Evolutionary conservation across 2,888 invertebrate species (phyloP).

Genomic region (Xestia ashworthii): DNA sequence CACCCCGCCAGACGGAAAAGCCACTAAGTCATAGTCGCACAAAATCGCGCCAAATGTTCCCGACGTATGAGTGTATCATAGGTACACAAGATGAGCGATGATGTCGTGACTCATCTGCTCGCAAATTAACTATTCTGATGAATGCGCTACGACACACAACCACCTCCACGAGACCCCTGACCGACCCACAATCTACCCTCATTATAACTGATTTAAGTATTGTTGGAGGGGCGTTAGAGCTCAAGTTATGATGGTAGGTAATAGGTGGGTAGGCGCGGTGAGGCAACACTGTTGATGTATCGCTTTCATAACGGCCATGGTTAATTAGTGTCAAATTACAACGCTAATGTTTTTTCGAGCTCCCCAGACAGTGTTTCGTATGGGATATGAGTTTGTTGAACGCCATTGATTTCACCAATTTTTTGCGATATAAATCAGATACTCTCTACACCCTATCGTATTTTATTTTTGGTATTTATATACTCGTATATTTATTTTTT

Average conservation of each 20-base stretch:
- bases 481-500: too few relatives aligned
- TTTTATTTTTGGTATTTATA: too few relatives aligned
- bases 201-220: slow-evolving; percentile 53
- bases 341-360: slow-evolving; percentile 82
- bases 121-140: slow-evolving; percentile 89
- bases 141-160: slow-evolving; percentile 81
- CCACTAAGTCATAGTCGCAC: slow-evolving; percentile 48
- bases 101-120: slow-evolving; percentile 87
- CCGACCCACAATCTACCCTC: slow-evolving; percentile 50
- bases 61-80: slow-evolving; percentile 79
- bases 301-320: slow-evolving; percentile 85
- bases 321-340: slow-evolving; percentile 88
- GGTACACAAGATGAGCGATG: slow-evolving; percentile 87
- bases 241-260: slow-evolving; percentile 73
- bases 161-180: slow-evolving; percentile 72
- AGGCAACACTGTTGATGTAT: slow-evolving; percentile 85
- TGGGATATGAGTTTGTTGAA: slow-evolving; percentile 43
- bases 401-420: slow-evolving; percentile 2
- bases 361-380: slow-evolving; percentile 52
- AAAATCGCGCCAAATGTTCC: slow-evolving; percentile 78
- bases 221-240: slow-evolving; percentile 62
- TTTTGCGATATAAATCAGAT: neutral
- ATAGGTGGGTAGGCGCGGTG: slow-evolving; percentile 81
- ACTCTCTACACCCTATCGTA: too few relatives aligned
- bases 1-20: slow-evolving; percentile 13